Base-by-base conservation (phyloP, 2,888 invertebrate genomes). In the Drosophila neotestacea region DNA sequence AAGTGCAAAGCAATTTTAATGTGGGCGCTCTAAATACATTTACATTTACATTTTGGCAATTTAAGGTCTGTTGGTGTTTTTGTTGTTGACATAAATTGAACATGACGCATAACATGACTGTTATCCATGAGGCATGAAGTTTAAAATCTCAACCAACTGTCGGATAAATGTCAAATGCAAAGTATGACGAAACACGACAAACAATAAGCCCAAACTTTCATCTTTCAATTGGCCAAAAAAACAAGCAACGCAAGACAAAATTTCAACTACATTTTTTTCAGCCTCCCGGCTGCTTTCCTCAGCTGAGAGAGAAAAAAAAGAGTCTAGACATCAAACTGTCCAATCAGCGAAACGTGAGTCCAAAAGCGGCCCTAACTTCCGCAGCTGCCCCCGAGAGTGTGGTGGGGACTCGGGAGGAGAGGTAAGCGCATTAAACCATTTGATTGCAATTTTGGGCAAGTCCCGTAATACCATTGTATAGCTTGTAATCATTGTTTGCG, bases 351-450 rank as follows among this genome's bases (percentile, higher is more conserved):
- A 68, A 79, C 79, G 77, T 77, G 77, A 77, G 71, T 60, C 54
- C 59, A 56, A 77, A 59, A 65, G 54, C 59, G 50, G 76, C 65
- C 55, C 58, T 38, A 60, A 66, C 79, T 79, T 77, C 77, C 77
- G 77, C 62, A 70, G 59, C 65, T 41, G 59, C 38, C 28, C 6
- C 60, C 4, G 30, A 9, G 22, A 16, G 22, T 22, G 6, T 2
- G 9, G 16, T 1, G 32, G 22, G 10, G 34, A 5, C 9, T 22
- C 5, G 30, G 22, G 39, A 4, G 42, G 67, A 28, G 64, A 48
- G 56, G 60, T 87, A 85, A 87, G 73, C 79, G 79, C 82, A 73
- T 85, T 86, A 84, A 83, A 68, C 58, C 52, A 38, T 69, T 79
- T 79, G 72, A 79, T 87, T 81, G 82, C 80, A 70, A 70, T 71